phyloP scores from a whole-genome alignment of 2,888 invertebrate species.

The Euzetes globulus region DNA sequence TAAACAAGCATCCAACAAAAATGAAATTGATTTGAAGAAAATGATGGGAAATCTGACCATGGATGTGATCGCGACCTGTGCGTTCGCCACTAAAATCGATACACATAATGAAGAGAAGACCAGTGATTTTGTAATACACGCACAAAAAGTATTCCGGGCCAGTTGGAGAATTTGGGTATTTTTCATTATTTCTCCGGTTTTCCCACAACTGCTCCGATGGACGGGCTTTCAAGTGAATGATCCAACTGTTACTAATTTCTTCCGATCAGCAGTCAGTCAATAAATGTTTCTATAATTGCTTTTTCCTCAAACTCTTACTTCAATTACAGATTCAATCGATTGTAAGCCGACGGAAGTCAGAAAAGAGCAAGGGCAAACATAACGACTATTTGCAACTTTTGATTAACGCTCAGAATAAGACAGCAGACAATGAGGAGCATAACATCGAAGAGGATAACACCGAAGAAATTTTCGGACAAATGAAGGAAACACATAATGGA shows the following conservation, averaged over 20 bases:
- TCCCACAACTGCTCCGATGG: too few relatives aligned
- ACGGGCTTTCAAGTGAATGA: too few relatives aligned
- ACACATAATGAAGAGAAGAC: neutral
- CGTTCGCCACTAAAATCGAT: neutral
- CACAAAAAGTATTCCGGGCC: neutral
- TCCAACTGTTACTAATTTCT: too few relatives aligned
- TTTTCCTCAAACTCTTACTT: too few relatives aligned
- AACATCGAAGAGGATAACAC: neutral
- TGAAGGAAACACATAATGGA: constrained; percentile 41
- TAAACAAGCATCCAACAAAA: neutral
- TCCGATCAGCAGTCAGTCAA: too few relatives aligned
- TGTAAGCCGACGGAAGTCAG: too few relatives aligned
- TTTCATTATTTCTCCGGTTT: too few relatives aligned
- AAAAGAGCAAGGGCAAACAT: too few relatives aligned
- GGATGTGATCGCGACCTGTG: constrained; percentile 27
- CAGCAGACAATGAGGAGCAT: neutral
- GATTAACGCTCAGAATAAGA: too few relatives aligned
- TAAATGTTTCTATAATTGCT: too few relatives aligned
- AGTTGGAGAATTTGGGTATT: neutral
- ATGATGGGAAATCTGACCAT: neutral
- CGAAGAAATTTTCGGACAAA: neutral
- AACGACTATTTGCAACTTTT: too few relatives aligned
- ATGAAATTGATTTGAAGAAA: neutral
- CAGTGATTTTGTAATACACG: neutral
- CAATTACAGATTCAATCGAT: too few relatives aligned